These are phyloP conservation scores for Agapornis roseicollis DNA, from an alignment of 2,113 vertebrate genomes.

Conservation along the genomic window DNA sequence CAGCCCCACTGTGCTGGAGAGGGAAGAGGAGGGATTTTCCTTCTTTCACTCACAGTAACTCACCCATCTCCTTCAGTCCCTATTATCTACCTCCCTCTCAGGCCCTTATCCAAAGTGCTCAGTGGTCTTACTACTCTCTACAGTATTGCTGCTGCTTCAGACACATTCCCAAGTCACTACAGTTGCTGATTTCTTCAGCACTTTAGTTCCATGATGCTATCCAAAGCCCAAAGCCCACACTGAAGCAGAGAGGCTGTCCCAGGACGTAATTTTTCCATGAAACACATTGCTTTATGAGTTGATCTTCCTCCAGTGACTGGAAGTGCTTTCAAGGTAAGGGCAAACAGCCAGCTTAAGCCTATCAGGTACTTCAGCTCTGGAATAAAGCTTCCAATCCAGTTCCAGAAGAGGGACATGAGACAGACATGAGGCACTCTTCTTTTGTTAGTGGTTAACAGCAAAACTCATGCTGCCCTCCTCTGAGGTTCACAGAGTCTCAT, in stretches of 20 bases:
- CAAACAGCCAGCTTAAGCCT: neutral
- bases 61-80: neutral
- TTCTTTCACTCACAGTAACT: neutral
- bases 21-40: neutral
- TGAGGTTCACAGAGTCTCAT: neutral
- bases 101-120: neutral
- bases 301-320: neutral
- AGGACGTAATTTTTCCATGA: neutral
- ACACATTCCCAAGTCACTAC: neutral
- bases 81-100: neutral
- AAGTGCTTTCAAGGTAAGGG: neutral
- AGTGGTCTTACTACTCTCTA: neutral
- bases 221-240: neutral
- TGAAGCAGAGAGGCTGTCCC: neutral
- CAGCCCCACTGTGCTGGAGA: neutral
- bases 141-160: neutral
- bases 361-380: neutral
- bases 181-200: neutral
- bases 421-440: neutral
- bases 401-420: neutral
- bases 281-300: neutral
- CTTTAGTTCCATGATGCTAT: neutral
- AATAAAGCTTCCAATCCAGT: neutral
- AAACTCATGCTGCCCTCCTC: neutral
- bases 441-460: neutral